A percentile compares a stretch with the other conserved stretches of the same genome.
These are phyloP conservation scores for Ormyrus thymus DNA, from an alignment of 2,888 invertebrate genomes.

Conservation along the genomic window DNA sequence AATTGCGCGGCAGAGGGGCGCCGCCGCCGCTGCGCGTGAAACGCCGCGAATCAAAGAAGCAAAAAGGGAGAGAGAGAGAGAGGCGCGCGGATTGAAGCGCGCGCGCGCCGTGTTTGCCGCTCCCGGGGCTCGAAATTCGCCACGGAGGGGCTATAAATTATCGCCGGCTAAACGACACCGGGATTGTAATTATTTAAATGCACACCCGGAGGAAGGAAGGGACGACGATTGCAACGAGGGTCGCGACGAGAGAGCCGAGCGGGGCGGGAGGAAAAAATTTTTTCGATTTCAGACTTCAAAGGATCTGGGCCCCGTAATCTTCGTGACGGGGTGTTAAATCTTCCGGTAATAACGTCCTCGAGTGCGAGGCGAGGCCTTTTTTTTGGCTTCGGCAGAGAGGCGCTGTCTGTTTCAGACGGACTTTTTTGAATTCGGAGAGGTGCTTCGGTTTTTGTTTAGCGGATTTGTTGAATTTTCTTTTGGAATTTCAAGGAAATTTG, in stretches of 20 bases:
- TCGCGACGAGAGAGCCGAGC: constrained; percentile 3
- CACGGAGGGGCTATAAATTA: constrained; percentile 72
- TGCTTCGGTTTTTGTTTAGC: background rate
- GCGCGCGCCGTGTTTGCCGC: no score
- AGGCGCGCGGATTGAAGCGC: constrained; percentile 16
- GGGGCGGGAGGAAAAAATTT: constrained; percentile 23
- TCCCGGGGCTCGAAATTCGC: constrained; percentile 63
- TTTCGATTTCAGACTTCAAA: constrained; percentile 54
- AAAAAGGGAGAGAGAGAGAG: constrained; percentile 22
- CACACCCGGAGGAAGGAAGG: constrained; percentile 54
- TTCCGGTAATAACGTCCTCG: constrained; percentile 49
- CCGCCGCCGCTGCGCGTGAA: no score
- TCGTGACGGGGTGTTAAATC: constrained; percentile 49
- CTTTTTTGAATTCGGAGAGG: background rate
- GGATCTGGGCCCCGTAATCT: constrained; percentile 38
- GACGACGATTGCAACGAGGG: constrained; percentile 29
- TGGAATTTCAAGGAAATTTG: background rate
- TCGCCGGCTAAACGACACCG: constrained; percentile 68
- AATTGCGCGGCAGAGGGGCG: constrained; percentile 48
- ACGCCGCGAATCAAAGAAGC: constrained; percentile 38
- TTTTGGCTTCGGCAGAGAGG: background rate
- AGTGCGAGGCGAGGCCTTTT: background rate
- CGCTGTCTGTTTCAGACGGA: background rate
- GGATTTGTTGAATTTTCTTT: background rate
- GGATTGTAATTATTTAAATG: constrained; percentile 75